phyloP scores from a whole-genome alignment of 2,113 vertebrate species.

The Ictalurus punctatus region DNA sequence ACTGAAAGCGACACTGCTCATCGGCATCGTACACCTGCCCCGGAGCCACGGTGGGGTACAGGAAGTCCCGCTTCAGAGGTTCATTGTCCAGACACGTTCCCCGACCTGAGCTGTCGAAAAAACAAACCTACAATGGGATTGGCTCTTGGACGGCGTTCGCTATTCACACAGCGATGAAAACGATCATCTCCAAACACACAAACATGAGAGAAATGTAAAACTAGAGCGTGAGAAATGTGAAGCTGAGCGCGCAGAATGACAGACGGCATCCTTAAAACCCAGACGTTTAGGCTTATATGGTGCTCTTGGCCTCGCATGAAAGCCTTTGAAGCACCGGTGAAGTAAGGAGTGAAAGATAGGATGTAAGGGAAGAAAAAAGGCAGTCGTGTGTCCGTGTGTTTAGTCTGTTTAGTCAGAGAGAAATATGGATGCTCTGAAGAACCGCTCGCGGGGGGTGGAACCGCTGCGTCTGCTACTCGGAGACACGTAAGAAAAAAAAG shows the following conservation, averaged over 20 bases:
- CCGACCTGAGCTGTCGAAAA: slow-evolving; percentile 99
- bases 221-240: background rate
- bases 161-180: background rate
- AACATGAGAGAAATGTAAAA: background rate
- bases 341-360: slow-evolving; percentile 52
- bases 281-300: slow-evolving; percentile 62
- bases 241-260: slow-evolving; percentile 16
- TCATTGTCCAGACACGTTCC: slow-evolving; percentile 99
- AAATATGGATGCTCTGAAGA: slow-evolving; percentile 68
- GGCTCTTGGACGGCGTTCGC: slow-evolving; percentile 66
- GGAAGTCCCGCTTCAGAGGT: slow-evolving; percentile 98
- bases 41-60: slow-evolving; percentile 97
- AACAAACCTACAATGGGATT: slow-evolving; percentile 82
- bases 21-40: slow-evolving; percentile 99
- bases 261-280: slow-evolving; percentile 46
- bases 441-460: slow-evolving; percentile 60
- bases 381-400: slow-evolving; percentile 66
- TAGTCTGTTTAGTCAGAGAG: slow-evolving; percentile 77
- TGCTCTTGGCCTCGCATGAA: slow-evolving; percentile 49
- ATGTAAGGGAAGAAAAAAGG: slow-evolving; percentile 53
- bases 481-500: slow-evolving; percentile 55
- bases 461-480: slow-evolving; percentile 48
- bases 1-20: slow-evolving; percentile 98
- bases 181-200: background rate
- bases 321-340: slow-evolving; percentile 59